Percentiles rank a stretch among this genome's conserved stretches.
Conservation (phyloP, 2,113 vertebrate genomes). For the Benitochromis conjunctus region DNA sequence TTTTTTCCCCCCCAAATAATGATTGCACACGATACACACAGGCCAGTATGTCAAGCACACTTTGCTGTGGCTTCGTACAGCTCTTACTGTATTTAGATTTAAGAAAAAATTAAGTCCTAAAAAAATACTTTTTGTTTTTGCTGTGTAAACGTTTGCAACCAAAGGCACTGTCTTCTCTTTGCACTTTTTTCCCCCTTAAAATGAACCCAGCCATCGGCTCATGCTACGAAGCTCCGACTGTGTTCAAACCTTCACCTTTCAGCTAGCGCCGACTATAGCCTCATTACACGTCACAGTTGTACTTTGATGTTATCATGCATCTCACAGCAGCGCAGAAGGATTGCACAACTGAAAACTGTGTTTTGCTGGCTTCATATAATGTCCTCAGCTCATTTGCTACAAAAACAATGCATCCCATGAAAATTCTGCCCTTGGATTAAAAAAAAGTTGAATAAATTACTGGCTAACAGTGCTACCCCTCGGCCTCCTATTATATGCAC, state of each 20-base stretch:
- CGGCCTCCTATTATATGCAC: background rate
- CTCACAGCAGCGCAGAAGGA: background rate
- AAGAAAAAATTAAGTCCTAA: slow-evolving; percentile 58
- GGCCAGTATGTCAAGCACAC: slow-evolving; percentile 15
- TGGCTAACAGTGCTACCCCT: background rate
- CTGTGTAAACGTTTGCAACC: slow-evolving; percentile 67
- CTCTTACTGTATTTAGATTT: slow-evolving; percentile 12
- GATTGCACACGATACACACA: slow-evolving; percentile 6
- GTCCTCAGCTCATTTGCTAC: background rate
- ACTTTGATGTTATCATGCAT: background rate
- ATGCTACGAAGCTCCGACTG: background rate
- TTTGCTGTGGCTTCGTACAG: slow-evolving; percentile 16
- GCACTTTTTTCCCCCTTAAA: background rate
- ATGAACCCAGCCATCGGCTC: background rate
- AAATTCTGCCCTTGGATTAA: background rate
- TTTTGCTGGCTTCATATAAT: background rate
- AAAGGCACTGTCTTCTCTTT: slow-evolving; percentile 64
- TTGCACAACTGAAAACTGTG: background rate
- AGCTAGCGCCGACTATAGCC: background rate
- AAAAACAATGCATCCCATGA: background rate
- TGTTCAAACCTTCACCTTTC: background rate
- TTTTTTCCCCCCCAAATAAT: background rate
- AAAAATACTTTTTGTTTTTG: slow-evolving; percentile 62
- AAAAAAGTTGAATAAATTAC: background rate
- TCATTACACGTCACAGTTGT: background rate